phyloP scores from a whole-genome alignment of 1,140 invertebrate species.

The Diorhabda carinulata region DNA sequence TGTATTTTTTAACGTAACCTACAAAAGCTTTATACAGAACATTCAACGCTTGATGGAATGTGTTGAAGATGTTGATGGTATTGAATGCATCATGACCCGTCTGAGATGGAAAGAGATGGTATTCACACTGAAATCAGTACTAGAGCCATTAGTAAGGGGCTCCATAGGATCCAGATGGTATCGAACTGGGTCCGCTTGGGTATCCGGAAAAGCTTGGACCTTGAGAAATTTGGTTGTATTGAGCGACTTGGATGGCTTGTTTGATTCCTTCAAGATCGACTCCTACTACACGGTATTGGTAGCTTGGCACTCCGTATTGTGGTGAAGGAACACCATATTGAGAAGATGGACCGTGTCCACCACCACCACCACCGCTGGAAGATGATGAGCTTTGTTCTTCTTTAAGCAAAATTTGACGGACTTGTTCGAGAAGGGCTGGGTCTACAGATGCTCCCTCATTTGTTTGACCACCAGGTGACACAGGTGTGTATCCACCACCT shows the following conservation, averaged over 20 bases:
- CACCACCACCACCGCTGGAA: slow-evolving; percentile 47
- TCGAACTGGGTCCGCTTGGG: slow-evolving; percentile 51
- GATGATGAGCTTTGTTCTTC: slow-evolving; percentile 65
- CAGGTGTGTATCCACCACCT: slow-evolving; percentile 68
- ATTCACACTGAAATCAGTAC: slow-evolving; percentile 39
- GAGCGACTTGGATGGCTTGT: slow-evolving; percentile 71
- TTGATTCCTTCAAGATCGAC: slow-evolving; percentile 72
- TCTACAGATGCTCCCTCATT: slow-evolving; percentile 76
- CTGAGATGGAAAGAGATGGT: slow-evolving; percentile 39
- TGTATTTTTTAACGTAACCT: slow-evolving; percentile 50
- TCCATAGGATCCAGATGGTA: slow-evolving; percentile 59
- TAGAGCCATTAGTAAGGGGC: slow-evolving; percentile 49
- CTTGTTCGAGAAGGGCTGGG: slow-evolving; percentile 70
- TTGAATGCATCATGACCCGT: slow-evolving; percentile 48
- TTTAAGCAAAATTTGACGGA: slow-evolving; percentile 74
- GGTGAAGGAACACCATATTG: slow-evolving; percentile 60
- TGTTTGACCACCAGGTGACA: slow-evolving; percentile 67
- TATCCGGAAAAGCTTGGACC: slow-evolving; percentile 49
- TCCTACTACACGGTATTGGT: slow-evolving; percentile 61
- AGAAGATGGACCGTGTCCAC: slow-evolving; percentile 54
- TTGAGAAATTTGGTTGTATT: slow-evolving; percentile 58
- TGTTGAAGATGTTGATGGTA: slow-evolving; percentile 32
- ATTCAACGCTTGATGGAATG: slow-evolving; percentile 33
- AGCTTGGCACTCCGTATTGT: slow-evolving; percentile 56
- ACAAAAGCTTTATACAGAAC: slow-evolving; percentile 49